Percentiles rank a stretch among this genome's conserved stretches.
phyloP scores from a whole-genome alignment of 2,113 vertebrate species.

The Zosterops pallidus region DNA sequence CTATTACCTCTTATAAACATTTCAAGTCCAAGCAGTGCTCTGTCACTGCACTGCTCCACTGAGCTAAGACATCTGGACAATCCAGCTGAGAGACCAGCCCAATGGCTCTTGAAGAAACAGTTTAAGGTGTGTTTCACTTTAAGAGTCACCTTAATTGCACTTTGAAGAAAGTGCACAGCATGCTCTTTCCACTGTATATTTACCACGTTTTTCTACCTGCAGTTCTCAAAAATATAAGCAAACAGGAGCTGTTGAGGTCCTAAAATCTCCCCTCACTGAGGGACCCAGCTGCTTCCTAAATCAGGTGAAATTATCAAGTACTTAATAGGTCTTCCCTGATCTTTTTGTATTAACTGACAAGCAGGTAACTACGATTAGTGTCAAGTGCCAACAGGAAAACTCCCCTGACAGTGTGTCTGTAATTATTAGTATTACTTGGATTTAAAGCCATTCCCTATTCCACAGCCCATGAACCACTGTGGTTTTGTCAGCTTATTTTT shows the following conservation, averaged over 20 bases:
- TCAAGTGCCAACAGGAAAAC: background rate
- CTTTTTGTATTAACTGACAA: background rate
- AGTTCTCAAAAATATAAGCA: background rate
- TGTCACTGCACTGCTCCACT: conserved; percentile 48
- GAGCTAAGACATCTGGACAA: conserved; percentile 29
- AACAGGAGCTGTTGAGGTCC: background rate
- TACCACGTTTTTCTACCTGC: background rate
- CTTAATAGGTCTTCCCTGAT: background rate
- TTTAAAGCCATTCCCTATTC: background rate
- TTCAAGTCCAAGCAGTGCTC: conserved; percentile 28
- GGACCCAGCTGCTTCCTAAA: background rate
- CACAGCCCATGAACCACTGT: background rate
- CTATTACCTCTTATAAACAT: conserved; percentile 55
- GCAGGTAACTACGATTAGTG: background rate
- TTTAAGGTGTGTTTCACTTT: background rate
- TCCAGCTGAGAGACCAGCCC: background rate
- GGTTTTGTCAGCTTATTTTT: background rate
- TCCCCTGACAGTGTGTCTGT: background rate
- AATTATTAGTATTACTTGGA: background rate
- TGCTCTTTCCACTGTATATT: background rate
- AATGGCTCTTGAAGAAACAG: background rate
- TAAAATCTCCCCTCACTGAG: background rate
- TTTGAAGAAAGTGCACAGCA: background rate
- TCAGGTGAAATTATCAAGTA: background rate
- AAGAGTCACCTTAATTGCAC: background rate